These are phyloP conservation scores for Loripinus fragilis DNA, from an alignment of 2,888 invertebrate genomes.

Conservation along the genomic window DNA sequence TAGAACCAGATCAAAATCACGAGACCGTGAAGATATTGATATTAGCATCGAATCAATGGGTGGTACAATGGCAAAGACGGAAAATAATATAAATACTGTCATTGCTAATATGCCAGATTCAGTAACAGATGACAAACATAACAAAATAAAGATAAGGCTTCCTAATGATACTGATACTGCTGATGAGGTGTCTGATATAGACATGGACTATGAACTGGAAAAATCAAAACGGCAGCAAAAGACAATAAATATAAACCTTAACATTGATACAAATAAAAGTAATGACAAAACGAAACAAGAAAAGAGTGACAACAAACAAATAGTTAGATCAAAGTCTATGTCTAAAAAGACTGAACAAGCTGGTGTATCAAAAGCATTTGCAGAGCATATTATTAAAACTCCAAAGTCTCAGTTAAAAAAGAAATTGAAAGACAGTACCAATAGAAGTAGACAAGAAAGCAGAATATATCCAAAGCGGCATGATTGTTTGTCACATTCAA, in stretches of 20 bases:
- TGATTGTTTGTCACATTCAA: constrained; percentile 26
- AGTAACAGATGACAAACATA: constrained; percentile 21
- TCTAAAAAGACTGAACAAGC: constrained; percentile 30
- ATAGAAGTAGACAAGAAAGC: constrained; percentile 26
- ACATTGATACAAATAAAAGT: constrained; percentile 36
- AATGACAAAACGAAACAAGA: not conserved
- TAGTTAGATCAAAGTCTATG: not conserved
- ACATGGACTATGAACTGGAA: constrained; percentile 50
- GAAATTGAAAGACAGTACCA: constrained; percentile 30
- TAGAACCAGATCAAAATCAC: not conserved
- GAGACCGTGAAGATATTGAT: constrained; percentile 28
- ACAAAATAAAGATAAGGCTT: constrained; percentile 36
- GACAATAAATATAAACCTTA: constrained; percentile 51
- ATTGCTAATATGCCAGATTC: constrained; percentile 36
- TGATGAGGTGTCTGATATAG: constrained; percentile 64
- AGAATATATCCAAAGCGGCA: constrained; percentile 26
- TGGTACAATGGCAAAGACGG: constrained; percentile 35
- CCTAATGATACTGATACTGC: constrained; percentile 52
- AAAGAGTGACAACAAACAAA: not conserved
- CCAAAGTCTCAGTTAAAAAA: constrained; percentile 35
- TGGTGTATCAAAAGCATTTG: constrained; percentile 55
- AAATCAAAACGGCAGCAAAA: constrained; percentile 12
- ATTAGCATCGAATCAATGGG: constrained; percentile 43
- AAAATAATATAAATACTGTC: constrained; percentile 38
- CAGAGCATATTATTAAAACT: constrained; percentile 45